A percentile compares a stretch with the other conserved stretches of the same genome.
Evolutionary conservation across 2,888 invertebrate species (phyloP).

Genomic region (Cryptosula pallasiana): DNA sequence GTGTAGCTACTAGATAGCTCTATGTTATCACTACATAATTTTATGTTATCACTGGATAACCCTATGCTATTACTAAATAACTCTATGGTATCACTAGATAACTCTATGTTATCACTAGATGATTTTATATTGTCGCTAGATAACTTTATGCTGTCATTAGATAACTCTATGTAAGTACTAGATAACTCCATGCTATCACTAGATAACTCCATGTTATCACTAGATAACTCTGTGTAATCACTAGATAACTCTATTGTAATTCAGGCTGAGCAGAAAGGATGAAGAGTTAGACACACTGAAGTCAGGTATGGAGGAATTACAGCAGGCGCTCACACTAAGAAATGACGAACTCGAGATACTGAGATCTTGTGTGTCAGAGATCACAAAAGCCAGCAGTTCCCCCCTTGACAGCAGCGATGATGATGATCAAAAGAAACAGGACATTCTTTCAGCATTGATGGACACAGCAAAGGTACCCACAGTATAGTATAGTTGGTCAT

Average conservation of each 20-base stretch:
- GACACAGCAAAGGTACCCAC: neutral
- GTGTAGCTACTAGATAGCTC: neutral
- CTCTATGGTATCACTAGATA: neutral
- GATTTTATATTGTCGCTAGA: neutral
- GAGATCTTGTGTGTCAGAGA: neutral
- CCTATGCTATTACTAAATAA: neutral
- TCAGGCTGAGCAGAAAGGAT: neutral
- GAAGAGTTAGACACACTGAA: neutral
- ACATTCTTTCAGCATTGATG: neutral
- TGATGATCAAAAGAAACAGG: neutral
- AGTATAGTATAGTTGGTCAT: no score
- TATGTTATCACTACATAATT: neutral
- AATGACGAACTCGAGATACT: constrained; percentile 11
- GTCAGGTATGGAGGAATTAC: neutral
- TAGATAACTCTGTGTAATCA: no score
- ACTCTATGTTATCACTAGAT: neutral
- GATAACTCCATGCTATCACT: no score
- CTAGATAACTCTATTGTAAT: neutral
- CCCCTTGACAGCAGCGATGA: neutral
- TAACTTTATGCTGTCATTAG: neutral
- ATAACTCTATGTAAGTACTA: neutral
- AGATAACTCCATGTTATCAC: no score
- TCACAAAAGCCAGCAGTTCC: neutral
- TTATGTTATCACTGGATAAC: neutral
- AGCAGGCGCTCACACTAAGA: neutral